Percentiles rank a stretch among this genome's conserved stretches.
These are phyloP conservation scores for Sebastolobus alascanus DNA, from an alignment of 2,797 vertebrate species.

Conservation along the genomic window DNA sequence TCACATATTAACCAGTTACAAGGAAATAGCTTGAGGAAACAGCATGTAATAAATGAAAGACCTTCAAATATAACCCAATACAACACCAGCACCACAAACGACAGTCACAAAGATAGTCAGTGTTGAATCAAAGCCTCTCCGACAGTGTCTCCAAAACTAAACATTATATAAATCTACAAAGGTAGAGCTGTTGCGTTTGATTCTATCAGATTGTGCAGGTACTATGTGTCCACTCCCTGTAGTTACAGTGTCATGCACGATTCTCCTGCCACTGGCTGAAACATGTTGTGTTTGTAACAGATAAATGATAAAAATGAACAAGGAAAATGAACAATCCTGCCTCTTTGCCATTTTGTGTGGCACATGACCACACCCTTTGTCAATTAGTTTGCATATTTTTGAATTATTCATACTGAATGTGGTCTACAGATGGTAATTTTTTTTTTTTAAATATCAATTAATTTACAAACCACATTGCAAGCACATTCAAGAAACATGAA, in stretches of 20 bases:
- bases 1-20: constrained; percentile 15
- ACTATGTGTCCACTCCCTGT: background rate
- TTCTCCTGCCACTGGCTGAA: background rate
- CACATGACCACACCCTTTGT: background rate
- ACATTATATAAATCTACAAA: background rate
- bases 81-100: background rate
- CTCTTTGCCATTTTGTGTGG: background rate
- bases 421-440: background rate
- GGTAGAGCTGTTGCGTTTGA: background rate
- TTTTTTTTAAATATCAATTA: background rate
- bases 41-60: background rate
- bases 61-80: background rate
- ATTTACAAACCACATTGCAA: background rate
- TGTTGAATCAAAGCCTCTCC: background rate
- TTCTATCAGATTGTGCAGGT: background rate
- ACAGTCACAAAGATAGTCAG: background rate
- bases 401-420: background rate
- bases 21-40: background rate
- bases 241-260: background rate
- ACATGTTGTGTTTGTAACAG: background rate
- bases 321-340: background rate
- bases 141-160: background rate
- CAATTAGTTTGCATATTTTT: background rate
- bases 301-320: background rate
- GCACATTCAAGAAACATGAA: background rate